Evolutionary conservation across 2,888 invertebrate genomes (phyloP), one percentile per base, ranked within the genome.

Genomic region (Acronicta leporina): DNA sequence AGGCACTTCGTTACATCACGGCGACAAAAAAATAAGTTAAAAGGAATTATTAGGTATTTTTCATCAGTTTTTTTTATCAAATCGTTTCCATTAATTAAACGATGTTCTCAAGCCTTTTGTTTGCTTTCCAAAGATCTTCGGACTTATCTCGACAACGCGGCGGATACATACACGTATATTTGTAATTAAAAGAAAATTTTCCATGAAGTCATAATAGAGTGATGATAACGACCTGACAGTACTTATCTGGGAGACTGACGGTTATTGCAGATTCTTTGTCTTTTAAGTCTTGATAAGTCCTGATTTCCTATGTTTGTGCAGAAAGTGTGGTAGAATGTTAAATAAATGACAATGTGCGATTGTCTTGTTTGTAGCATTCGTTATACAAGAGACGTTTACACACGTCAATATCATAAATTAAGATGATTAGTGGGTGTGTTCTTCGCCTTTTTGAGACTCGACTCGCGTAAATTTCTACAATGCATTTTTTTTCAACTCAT

Each of bases 151-250:
- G 35, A 43, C 42, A 55, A 50, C 20, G 40, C 10, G 56, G 54
- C 55, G 56, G 46, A 48, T 45, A 40, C 68, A 48, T 45, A 40
- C 68, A 55, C 48, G 43, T 43, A 43, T 3, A 71, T 68, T 68
- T 70, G 76, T 81, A 79, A 83, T 80, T 81, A 81, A 71, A 73
- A 65, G 84, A 81, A 69, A 88, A 89, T 81, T 85, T 90, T 90
- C 90, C 89, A 84, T 68, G 63, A 72, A 64, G 50, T 25, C 42
- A 25, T 58, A 20, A 67, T 20, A 16, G 38, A 25, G 35, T 1
- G 30, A 6, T 33, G 77, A 77, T 77, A 77, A 74, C 43, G 27
- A 11, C 38, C 25, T 74, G 74, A 68, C 77, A 68, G 30, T 71
- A 63, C 54, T 71, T 77, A 71, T 73, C 61, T 67, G 60, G 63